Percentiles rank a stretch among this genome's conserved stretches.
These are phyloP conservation scores for Drusus annulatus DNA, from an alignment of 1,140 invertebrate genomes.

Conservation along the genomic window DNA sequence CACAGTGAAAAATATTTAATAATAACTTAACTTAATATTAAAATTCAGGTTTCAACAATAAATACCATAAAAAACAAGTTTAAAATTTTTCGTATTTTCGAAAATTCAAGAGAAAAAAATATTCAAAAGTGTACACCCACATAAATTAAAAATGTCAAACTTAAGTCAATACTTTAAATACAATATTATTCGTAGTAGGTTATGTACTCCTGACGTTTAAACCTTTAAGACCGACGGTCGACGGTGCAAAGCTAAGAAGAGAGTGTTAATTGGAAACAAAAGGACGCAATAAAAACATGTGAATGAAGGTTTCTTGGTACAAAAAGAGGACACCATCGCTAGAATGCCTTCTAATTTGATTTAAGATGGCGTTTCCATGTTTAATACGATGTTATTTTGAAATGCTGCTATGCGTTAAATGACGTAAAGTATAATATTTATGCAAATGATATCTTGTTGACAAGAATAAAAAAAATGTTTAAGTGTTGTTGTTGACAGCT, in stretches of 20 bases:
- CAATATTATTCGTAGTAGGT: too few relatives aligned
- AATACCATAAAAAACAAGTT: too few relatives aligned
- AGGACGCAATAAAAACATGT: slow-evolving; percentile 49
- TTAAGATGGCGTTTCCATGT: slow-evolving; percentile 27
- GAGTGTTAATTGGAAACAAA: slow-evolving; percentile 54
- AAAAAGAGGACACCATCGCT: slow-evolving; percentile 25
- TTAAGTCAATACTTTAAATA: too few relatives aligned
- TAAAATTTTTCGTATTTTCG: too few relatives aligned
- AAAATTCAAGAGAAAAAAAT: too few relatives aligned
- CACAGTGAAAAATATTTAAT: too few relatives aligned
- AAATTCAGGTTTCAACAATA: too few relatives aligned
- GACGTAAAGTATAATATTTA: not conserved
- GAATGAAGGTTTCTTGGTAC: slow-evolving; percentile 52
- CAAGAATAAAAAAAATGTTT: slow-evolving; percentile 23
- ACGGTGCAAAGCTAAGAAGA: slow-evolving; percentile 48
- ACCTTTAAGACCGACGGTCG: too few relatives aligned
- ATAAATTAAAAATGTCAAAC: too few relatives aligned
- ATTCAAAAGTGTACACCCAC: too few relatives aligned
- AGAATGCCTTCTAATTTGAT: slow-evolving; percentile 36
- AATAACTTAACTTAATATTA: too few relatives aligned
- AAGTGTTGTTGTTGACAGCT: slow-evolving; percentile 6
- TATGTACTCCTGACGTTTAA: too few relatives aligned
- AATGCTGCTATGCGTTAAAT: not conserved
- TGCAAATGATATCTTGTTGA: slow-evolving; percentile 6
- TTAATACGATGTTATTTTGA: not conserved